Base-by-base conservation (phyloP, 1,140 invertebrate species). In the Neotoxoptera formosana region DNA sequence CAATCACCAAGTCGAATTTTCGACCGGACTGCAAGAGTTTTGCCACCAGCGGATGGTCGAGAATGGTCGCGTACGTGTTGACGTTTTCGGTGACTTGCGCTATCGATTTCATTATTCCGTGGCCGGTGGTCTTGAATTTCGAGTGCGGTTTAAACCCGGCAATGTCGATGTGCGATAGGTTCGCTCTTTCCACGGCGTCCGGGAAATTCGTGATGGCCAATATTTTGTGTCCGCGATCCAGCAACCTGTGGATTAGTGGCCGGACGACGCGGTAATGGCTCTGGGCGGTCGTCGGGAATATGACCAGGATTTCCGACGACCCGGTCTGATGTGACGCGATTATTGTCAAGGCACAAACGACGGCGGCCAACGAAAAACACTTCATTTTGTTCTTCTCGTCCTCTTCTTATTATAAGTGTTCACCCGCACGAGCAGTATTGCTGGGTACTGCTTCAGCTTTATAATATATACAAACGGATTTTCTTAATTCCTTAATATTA, bases 191-290 rank as follows among this genome's bases (percentile, higher is more conserved):
- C 30, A 36, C 30, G 0, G 34, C 36, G 36, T 92, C 91, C 11
- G 91, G 91, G 14, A 83, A 92, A 51, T 92, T 92, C 11, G 91
- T 92, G 34, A 92, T 83, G 1, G 76, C 7, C 20, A 51, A 41
- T 83, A 92, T 53, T n/a, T 94, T 86, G 94, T 95, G 95, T 41
- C 94, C 95, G 89, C 95, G 90, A 8, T 90, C 83, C 1, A 95
- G 94, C 20, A 95, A 90, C 6, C 94, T 94, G 14, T 94, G 86
- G 20, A 95, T 93, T 17, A 95, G 56, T 3, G 95, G 94, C 91
- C 94, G 94, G 47, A 95, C 95, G 6, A 95, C 94, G 36, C 94
- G 91, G 89, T 94, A 95, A 93, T 95, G 95, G 91, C 95, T 95
- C 94, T 94, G 94, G 11, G 94, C 94, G 0, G 93, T 84, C 20